Percentiles rank a stretch among this genome's conserved stretches.
phyloP scores from a whole-genome alignment of 2,113 vertebrate species.

The Pseudopodoces humilis region DNA sequence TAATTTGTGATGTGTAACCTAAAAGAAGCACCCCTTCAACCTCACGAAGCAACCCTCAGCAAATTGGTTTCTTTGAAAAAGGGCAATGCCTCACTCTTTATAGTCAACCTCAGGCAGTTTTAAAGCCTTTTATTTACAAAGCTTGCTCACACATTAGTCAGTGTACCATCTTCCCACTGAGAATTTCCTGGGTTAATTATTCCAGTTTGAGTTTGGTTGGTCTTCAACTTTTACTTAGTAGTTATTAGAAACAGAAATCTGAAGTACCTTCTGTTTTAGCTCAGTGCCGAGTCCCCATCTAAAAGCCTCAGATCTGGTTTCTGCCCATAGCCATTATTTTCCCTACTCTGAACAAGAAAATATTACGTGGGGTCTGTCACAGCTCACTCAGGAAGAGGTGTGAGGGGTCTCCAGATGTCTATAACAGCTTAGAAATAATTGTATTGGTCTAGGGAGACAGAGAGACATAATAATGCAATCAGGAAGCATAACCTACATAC shows the following conservation, averaged over 20 bases:
- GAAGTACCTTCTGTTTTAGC: conserved; percentile 44
- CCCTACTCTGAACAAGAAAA: background rate
- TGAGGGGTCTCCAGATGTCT: conserved; percentile 30
- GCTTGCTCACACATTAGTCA: conserved; percentile 45
- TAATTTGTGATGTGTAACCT: conserved; percentile 54
- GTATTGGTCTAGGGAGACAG: background rate
- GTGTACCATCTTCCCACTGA: conserved; percentile 38
- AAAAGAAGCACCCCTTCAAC: conserved; percentile 18
- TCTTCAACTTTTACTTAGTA: conserved; percentile 37
- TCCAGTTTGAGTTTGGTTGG: conserved; percentile 27
- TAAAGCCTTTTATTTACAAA: conserved; percentile 53
- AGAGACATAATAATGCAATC: background rate
- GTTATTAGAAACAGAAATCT: conserved; percentile 65
- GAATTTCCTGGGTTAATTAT: conserved; percentile 38
- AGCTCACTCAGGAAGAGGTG: conserved; percentile 40
- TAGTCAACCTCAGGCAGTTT: conserved; percentile 36
- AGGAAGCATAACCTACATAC: conserved; percentile 33
- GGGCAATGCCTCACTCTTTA: conserved; percentile 37
- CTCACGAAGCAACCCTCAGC: background rate
- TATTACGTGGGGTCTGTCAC: background rate
- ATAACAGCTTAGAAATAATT: conserved; percentile 29
- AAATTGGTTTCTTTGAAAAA: conserved; percentile 32
- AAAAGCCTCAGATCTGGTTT: conserved; percentile 31
- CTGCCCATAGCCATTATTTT: conserved; percentile 33
- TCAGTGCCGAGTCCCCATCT: background rate